Base-by-base conservation (phyloP, 2,797 vertebrate genomes). In the Falco berigora region DNA sequence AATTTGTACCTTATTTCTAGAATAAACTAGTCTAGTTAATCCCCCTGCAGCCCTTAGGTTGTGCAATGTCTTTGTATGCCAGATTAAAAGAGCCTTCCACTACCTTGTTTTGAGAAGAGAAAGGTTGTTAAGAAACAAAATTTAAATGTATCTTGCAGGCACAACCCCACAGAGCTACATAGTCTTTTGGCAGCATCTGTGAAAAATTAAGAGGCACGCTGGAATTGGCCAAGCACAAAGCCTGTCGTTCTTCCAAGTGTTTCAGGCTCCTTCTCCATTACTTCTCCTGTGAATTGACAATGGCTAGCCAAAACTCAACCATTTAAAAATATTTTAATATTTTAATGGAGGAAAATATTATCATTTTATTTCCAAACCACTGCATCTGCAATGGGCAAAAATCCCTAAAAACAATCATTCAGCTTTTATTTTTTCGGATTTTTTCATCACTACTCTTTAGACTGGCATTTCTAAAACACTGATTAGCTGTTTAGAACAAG, bases 291-390 rank as follows among this genome's bases (percentile, higher is more conserved):
- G 83, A 96, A 92, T 4, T 79, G n/a, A 78, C 52, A 89, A 76
- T 6, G 5, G 59, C 67, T 56, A 74, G 93, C 86, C 90, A 94
- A 94, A 95, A 89, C 63, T 90, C 73, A 87, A 21, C 12, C 64
- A 58, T 79, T 90, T 92, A 53, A 90, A 92, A 83, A 52, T 28
- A 64, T 82, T 76, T 85, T 59, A 77, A 64, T 91, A 69, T 77
- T 92, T 94, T 92, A 88, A 91, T 71, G 46, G 36, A 52, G 84
- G 73, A 95, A 95, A 94, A 96, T 85, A 92, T 78, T 94, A 84
- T 78, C 1, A 42, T 90, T 96, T 88, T 71, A 36, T 88, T 93
- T 81, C 83, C 88, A 93, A 93, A 85, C 32, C 42, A 62, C 61
- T 63, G 12, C 27, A 80, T 91, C 42, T 74, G 53, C 32, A 82